phyloP scores from a whole-genome alignment of 2,113 vertebrate genomes.

The Psephotus haematonotus region DNA sequence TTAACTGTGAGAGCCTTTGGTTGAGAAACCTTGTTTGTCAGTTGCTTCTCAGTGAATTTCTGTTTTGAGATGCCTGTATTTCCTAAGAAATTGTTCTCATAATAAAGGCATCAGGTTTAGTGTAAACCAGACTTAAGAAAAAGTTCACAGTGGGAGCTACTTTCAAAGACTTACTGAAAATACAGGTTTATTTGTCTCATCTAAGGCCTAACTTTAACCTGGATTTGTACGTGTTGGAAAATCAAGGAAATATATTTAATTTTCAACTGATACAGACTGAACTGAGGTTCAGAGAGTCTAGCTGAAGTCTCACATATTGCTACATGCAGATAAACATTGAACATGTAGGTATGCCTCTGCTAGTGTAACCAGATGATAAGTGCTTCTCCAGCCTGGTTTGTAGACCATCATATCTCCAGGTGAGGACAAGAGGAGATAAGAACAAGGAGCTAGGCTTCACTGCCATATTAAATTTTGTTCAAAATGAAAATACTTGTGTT shows the following conservation, averaged over 20 bases:
- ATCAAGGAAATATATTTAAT: neutral
- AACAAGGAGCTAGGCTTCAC: neutral
- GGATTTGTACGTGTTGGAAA: neutral
- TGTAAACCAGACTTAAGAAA: neutral
- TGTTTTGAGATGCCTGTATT: neutral
- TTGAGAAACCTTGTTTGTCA: neutral
- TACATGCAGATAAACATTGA: neutral
- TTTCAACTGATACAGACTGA: neutral
- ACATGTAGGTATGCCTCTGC: neutral
- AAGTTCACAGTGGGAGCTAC: neutral
- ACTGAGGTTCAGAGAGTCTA: neutral
- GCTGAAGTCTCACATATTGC: neutral
- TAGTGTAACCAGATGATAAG: neutral
- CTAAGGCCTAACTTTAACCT: neutral
- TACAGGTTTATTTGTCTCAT: neutral
- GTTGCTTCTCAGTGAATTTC: neutral
- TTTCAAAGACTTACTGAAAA: neutral
- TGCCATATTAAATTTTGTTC: neutral
- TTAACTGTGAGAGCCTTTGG: neutral
- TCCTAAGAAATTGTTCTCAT: neutral
- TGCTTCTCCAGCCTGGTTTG: neutral
- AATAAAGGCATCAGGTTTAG: neutral
- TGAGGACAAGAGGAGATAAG: neutral
- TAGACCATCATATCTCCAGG: neutral
- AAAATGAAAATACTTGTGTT: neutral